phyloP scores from a whole-genome alignment of 2,113 vertebrate genomes.

The Alaudala cheleensis region DNA sequence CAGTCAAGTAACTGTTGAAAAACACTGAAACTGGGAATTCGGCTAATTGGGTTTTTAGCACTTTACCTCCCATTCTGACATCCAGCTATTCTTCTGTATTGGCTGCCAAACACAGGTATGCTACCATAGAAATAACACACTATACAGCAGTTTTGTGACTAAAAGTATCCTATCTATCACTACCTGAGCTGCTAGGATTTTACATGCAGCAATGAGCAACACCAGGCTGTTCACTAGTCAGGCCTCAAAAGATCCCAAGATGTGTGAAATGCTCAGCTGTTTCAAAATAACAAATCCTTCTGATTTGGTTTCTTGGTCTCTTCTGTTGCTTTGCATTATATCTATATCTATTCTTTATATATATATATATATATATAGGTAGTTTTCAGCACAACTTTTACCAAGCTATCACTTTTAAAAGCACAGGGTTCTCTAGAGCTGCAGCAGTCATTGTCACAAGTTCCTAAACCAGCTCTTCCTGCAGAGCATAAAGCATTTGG shows the following conservation, averaged over 20 bases:
- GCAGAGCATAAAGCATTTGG: background rate
- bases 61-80: background rate
- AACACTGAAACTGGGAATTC: background rate
- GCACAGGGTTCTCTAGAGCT: background rate
- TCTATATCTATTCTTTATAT: too few species aligned
- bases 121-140: fast-evolving
- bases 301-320: background rate
- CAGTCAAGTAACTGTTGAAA: background rate
- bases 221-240: background rate
- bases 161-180: background rate
- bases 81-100: background rate
- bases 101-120: background rate
- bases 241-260: background rate
- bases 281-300: background rate
- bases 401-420: background rate
- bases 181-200: background rate
- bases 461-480: background rate
- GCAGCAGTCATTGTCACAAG: fast-evolving
- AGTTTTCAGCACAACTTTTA: background rate
- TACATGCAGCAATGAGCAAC: background rate
- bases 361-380: background rate
- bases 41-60: background rate
- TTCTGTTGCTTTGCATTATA: background rate
- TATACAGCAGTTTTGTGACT: background rate
- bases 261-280: background rate